These are phyloP conservation scores for Drosophila pectinifera DNA, from an alignment of 1,140 invertebrate species.

Conservation along the genomic window DNA sequence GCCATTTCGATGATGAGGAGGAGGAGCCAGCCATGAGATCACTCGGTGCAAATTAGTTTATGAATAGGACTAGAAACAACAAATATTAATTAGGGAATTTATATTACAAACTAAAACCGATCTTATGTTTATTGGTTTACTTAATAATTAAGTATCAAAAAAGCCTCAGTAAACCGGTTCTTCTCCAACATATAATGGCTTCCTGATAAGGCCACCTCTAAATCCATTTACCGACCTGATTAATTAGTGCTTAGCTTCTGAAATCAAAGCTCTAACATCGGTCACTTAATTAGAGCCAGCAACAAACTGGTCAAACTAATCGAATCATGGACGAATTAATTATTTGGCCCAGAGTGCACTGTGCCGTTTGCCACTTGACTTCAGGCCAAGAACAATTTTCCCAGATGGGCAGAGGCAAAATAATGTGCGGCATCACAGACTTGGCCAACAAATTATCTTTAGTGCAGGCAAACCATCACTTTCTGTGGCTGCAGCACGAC, in stretches of 20 bases:
- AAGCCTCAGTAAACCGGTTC: no score
- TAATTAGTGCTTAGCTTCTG: not conserved
- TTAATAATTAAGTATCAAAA: no score
- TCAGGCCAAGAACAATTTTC: constrained; percentile 14
- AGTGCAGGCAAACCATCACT: constrained; percentile 18
- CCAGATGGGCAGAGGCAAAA: constrained; percentile 5
- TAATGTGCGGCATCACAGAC: constrained; percentile 9
- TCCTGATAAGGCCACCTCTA: not conserved
- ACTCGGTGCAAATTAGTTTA: constrained; percentile 3
- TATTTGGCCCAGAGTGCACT: constrained; percentile 3
- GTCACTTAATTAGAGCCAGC: constrained; percentile 9
- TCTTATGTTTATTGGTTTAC: no score
- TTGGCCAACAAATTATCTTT: constrained; percentile 43
- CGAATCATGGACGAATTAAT: constrained; percentile 1
- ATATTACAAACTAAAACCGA: not conserved
- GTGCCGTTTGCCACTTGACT: constrained; percentile 17
- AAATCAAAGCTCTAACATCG: constrained; percentile 7
- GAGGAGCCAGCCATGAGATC: not conserved
- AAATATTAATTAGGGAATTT: not conserved
- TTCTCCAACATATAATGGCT: not conserved
- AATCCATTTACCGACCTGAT: not conserved
- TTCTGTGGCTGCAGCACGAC: constrained; percentile 15
- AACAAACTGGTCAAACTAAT: not conserved
- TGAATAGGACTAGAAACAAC: not conserved
- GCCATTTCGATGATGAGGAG: constrained; percentile 6